Evolutionary conservation across 2,797 vertebrate species (phyloP).

Genomic region (Linurgus olivaceus): DNA sequence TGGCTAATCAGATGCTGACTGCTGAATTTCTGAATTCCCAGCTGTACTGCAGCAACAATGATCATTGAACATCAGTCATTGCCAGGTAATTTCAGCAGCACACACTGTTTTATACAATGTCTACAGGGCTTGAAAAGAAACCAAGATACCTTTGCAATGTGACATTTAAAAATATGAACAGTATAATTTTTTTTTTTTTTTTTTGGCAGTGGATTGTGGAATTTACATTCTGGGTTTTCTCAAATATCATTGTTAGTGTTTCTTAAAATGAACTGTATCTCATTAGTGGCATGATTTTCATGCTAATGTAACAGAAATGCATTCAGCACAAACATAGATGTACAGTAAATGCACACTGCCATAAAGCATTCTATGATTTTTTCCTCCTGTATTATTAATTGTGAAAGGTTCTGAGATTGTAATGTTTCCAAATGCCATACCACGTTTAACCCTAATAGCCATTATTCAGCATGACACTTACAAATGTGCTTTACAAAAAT

Average conservation of each 20-base stretch:
- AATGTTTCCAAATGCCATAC: background rate
- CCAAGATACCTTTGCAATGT: background rate
- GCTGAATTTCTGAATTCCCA: constrained; percentile 2
- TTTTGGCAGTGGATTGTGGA: background rate
- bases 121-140: background rate
- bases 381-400: background rate
- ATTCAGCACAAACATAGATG: background rate
- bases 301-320: background rate
- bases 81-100: background rate
- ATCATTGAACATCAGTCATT: background rate
- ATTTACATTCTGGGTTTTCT: background rate
- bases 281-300: background rate
- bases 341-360: background rate
- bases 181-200: background rate
- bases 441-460: background rate
- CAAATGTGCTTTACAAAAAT: background rate
- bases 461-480: background rate
- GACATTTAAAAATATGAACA: background rate
- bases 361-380: background rate
- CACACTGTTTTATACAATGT: background rate
- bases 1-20: background rate
- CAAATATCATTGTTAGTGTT: background rate
- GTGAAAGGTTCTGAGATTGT: background rate
- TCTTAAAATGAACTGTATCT: background rate
- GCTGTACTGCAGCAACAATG: background rate